Percentiles rank a stretch among this genome's conserved stretches.
Evolutionary conservation across 2,113 vertebrate genomes (phyloP).

Genomic region (Xiphorhynchus elegans): DNA sequence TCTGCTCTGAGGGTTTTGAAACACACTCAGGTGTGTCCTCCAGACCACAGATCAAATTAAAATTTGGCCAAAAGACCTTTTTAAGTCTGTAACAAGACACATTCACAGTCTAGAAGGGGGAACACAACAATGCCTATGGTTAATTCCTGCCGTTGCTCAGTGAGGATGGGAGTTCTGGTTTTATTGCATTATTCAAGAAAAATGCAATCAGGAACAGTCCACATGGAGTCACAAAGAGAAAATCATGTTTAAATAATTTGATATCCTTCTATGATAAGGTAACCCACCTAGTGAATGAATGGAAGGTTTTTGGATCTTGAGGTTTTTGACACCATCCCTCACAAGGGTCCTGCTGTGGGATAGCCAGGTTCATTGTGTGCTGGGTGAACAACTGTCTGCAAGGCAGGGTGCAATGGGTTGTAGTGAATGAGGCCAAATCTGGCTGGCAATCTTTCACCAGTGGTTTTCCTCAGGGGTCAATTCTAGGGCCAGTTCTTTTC

Average conservation of each 20-base stretch:
- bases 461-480: background rate
- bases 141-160: background rate
- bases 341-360: background rate
- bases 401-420: background rate
- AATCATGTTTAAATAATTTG: background rate
- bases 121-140: accelerated
- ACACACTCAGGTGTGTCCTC: background rate
- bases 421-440: background rate
- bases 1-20: background rate
- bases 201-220: background rate
- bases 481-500: background rate
- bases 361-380: background rate
- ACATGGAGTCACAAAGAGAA: background rate
- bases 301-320: background rate
- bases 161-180: background rate
- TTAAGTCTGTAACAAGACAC: background rate
- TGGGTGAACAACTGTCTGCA: background rate
- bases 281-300: background rate
- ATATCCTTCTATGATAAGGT: background rate
- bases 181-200: background rate
- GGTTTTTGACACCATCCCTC: background rate
- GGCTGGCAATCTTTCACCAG: background rate
- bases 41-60: background rate
- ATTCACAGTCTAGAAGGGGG: background rate
- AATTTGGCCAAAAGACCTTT: background rate